Base-by-base conservation (phyloP, 2,113 vertebrate genomes). In the Vulpes vulpes region DNA sequence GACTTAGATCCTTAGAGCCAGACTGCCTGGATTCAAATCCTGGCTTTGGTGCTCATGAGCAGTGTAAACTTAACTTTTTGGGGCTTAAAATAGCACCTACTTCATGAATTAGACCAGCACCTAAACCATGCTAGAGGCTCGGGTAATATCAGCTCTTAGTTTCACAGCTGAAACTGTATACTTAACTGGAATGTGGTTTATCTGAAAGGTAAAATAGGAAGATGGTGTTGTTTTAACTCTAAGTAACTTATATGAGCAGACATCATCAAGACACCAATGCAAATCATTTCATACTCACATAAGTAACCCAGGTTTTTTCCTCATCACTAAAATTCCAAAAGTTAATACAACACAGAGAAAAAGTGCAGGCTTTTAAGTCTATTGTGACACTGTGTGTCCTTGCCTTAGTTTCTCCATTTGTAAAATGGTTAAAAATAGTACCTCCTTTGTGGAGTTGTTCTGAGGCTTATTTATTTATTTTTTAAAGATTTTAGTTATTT, bases 41-140 rank as follows among this genome's bases (percentile, higher is more conserved):
- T 69, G 43, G 4, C 4, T 92, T 51, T 87, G 27, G 55, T 32
- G 32, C 25, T 93, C 92, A 38, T 60, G 8, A 80, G 43, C 17
- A 57, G 8, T 60, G 4, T 85, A 65, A 55, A 23, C 53, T 84
- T 38, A 97, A 91, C 22, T 4, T 15, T 16, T 57, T 5, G 57
- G 51, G 32, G 30, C 43, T 84, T 69, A 64, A 92, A 93, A 89
- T 51, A 97, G 30, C 86, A 95, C 16, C 71, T 69, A 60, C 22
- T 23, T 85, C 27, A 60, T 74, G 32, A 88, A 74, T 79, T 93
- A 91, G 49, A 78, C 43, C 23, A 85, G 64, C 25, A 35, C 59
- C 11, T 97, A 32, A 14, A 38, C 16, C 12, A 32, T 20, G 57
- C 27, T 67, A 76, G 85, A 81, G 57, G 17, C 55, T 80, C 20